Base-by-base conservation (phyloP, 2,113 vertebrate genomes). In the Brachyistius frenatus region DNA sequence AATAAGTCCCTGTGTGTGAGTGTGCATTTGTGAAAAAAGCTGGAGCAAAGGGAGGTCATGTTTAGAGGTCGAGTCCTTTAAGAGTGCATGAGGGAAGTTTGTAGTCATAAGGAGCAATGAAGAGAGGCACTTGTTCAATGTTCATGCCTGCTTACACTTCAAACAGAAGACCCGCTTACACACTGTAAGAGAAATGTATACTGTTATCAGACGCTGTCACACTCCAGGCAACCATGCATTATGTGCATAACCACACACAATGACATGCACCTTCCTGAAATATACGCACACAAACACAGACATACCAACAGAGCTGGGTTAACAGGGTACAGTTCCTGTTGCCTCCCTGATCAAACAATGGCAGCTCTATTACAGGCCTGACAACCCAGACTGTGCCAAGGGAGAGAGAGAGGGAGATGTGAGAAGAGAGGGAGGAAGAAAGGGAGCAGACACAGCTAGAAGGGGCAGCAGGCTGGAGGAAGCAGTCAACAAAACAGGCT, bases 321-420 rank as follows among this genome's bases (percentile, higher is more conserved):
- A 91, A 80, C 81, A 84, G 88, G 87, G 90, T 93, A 91, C 84
- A 81, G 92, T 91, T 93, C 90, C 88, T 91, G 93, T 93, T 89
- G 92, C 90, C 87, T 91, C 82, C 81, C 82, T 84, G 84, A 88
- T 91, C 85, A 90, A 93, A 95, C 93, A 94, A 95, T 94, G 87
- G 89, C 77, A 86, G 90, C 93, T 94, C 83, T 94, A 93, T 94
- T 93, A 93, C 91, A 91, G 88, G 66, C 88, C 91, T 86, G 84
- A 93, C 91, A 91, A 92, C 83, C 88, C 79, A 87, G 90, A 91
- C 86, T 88, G 81, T 88, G 87, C 86, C 61, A 74, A 80, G 81
- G 66, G 88, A 83, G 63, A 75, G 66, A 58, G 52, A 66, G 82
- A 71, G 66, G 47, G 56, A 37, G 33, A 81, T 3, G 31, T 41